Conservation (phyloP, 2,888 invertebrate genomes). For the Parasteatoda lunata region DNA sequence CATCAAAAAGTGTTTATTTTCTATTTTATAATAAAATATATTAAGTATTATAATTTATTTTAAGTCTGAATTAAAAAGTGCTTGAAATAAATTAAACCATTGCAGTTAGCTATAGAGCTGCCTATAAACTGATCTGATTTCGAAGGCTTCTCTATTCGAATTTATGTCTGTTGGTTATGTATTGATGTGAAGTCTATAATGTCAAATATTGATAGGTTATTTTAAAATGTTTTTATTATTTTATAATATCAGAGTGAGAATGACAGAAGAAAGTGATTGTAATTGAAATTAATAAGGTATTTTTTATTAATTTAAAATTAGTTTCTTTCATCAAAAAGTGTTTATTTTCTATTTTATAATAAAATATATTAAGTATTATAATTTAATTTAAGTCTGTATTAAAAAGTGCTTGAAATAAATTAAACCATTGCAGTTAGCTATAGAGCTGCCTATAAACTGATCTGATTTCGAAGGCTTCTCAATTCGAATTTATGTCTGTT, state of each 20-base stretch:
- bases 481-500: background rate
- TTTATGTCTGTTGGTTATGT: background rate
- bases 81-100: background rate
- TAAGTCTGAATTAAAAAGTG: too few relatives aligned
- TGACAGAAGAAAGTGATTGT: too few relatives aligned
- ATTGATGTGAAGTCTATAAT: background rate
- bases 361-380: background rate
- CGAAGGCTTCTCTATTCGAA: background rate
- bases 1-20: background rate
- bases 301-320: background rate
- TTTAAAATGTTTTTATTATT: too few relatives aligned
- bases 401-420: too few relatives aligned
- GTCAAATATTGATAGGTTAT: too few relatives aligned
- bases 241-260: too few relatives aligned
- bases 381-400: too few relatives aligned
- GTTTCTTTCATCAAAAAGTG: background rate
- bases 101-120: background rate
- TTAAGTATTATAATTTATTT: background rate
- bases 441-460: background rate
- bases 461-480: background rate
- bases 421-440: background rate
- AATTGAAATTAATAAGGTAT: background rate
- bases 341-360: background rate
- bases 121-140: background rate
- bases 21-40: background rate